Evolutionary conservation across 2,888 invertebrate genomes (phyloP).

Genomic region (Teleiodes luculella): DNA sequence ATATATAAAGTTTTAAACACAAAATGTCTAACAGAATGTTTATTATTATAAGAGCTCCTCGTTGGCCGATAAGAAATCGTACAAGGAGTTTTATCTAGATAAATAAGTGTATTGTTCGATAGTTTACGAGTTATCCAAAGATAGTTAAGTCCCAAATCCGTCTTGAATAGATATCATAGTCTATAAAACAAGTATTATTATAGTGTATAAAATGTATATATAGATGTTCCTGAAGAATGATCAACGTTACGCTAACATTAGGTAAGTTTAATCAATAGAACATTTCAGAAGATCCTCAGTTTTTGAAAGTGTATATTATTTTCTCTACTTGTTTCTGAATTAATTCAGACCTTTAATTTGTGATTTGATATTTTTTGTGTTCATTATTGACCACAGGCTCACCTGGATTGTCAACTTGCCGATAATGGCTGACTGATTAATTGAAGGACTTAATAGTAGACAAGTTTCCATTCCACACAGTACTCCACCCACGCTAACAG

Average conservation of each 20-base stretch:
- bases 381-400: too few species aligned
- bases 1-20: constrained; percentile 14
- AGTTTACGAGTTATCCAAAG: constrained; percentile 21
- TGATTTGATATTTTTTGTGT: too few species aligned
- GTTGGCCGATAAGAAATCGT: constrained; percentile 31
- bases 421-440: too few species aligned
- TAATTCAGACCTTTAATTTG: too few species aligned
- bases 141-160: constrained; percentile 40
- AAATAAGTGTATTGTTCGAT: constrained; percentile 20
- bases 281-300: too few species aligned
- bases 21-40: constrained; percentile 25
- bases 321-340: too few species aligned
- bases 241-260: not conserved
- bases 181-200: not conserved
- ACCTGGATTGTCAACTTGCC: too few species aligned
- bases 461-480: too few species aligned
- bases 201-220: not conserved
- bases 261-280: too few species aligned
- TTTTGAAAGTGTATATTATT: too few species aligned
- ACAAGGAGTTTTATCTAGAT: constrained; percentile 30
- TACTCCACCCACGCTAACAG: too few species aligned
- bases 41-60: constrained; percentile 26
- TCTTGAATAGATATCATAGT: constrained; percentile 35
- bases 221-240: not conserved
- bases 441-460: too few species aligned